Evolutionary conservation across 2,888 invertebrate genomes (phyloP).

Genomic region (Athetis lepigone): DNA sequence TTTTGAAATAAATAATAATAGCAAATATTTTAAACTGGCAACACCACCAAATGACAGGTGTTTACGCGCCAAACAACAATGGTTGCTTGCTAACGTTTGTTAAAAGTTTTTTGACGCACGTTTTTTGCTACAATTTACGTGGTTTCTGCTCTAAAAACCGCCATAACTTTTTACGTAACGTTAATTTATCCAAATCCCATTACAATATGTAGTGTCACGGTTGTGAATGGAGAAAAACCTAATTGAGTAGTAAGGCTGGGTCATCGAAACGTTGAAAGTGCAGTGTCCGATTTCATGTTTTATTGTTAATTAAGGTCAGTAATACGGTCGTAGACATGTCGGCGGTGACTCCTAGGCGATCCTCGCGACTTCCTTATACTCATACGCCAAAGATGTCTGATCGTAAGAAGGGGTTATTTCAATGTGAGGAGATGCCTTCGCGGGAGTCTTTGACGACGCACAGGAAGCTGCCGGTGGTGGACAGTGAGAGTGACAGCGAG

Average conservation of each 20-base stretch:
- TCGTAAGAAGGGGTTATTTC: conserved; percentile 92
- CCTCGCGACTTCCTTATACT: conserved; percentile 77
- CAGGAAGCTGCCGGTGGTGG: conserved; percentile 82
- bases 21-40: conserved; percentile 52
- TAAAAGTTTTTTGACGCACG: conserved; percentile 65
- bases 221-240: conserved; percentile 34
- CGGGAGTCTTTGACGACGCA: conserved; percentile 84
- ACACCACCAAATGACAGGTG: conserved; percentile 81
- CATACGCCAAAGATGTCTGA: conserved; percentile 91
- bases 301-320: conserved; percentile 60
- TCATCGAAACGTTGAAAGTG: conserved; percentile 57
- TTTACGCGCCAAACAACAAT: conserved; percentile 90
- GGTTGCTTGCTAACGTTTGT: conserved; percentile 78
- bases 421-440: conserved; percentile 72
- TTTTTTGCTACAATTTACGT: conserved; percentile 66
- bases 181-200: conserved; percentile 10
- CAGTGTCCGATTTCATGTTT: conserved; percentile 63
- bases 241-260: conserved; percentile 54
- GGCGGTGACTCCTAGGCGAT: conserved; percentile 83
- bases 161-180: conserved; percentile 36
- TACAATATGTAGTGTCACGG: conserved; percentile 46
- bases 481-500: conserved; percentile 88
- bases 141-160: conserved; percentile 48
- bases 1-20: conserved; percentile 5
- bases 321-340: conserved; percentile 74